Evolutionary conservation across 2,113 vertebrate genomes (phyloP).

Genomic region (Anhinga rufa): DNA sequence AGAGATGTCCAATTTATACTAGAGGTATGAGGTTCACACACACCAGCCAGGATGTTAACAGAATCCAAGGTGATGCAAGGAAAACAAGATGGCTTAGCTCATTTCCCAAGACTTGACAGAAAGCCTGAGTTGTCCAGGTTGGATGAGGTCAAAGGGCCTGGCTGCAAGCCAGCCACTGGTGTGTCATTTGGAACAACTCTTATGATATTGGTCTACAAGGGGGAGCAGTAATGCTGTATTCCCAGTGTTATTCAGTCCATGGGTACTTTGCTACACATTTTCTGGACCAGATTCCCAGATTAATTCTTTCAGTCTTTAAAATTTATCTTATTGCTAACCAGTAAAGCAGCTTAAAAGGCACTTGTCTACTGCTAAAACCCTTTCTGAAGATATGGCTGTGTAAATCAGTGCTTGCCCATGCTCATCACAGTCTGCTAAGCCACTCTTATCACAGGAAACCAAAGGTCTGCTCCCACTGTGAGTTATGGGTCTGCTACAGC

Average conservation of each 20-base stretch:
- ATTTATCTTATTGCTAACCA: background rate
- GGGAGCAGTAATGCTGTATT: background rate
- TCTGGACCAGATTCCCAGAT: background rate
- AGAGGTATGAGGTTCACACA: background rate
- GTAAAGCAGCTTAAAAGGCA: background rate
- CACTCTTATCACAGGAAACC: slow-evolving; percentile 20
- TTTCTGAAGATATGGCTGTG: background rate
- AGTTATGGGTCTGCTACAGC: background rate
- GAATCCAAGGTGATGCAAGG: background rate
- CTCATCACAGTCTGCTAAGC: background rate
- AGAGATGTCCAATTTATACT: background rate
- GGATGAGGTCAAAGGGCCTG: background rate
- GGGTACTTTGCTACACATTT: background rate
- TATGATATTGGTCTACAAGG: background rate
- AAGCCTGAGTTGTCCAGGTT: background rate
- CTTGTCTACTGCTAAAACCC: background rate
- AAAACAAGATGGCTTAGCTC: background rate
- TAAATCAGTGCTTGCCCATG: background rate
- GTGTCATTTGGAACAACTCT: background rate
- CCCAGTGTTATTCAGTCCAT: background rate
- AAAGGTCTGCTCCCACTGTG: slow-evolving; percentile 17
- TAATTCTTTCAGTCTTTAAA: background rate
- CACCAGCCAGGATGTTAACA: background rate
- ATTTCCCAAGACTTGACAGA: background rate
- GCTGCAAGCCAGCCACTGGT: background rate